Percentiles rank a stretch among this genome's conserved stretches.
phyloP scores from a whole-genome alignment of 2,797 vertebrate genomes.

The Anolis apletophallus region DNA sequence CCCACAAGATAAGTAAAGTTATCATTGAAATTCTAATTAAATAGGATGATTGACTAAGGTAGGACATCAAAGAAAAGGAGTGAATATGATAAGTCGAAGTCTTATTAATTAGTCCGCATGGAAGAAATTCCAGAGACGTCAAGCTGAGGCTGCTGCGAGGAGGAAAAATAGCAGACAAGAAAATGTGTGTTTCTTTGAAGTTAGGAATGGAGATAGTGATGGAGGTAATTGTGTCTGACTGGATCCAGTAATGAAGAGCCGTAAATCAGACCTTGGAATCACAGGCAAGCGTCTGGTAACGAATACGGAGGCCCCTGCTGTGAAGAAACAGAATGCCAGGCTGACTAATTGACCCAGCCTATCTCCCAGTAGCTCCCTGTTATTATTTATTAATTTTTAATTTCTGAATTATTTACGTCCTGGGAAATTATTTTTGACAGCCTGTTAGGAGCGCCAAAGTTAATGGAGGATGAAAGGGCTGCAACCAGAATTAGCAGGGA shows the following conservation, averaged over 20 bases:
- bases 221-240: conserved; percentile 94
- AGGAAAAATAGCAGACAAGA: conserved; percentile 81
- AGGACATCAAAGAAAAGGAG: conserved; percentile 88
- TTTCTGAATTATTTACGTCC: conserved; percentile 96
- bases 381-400: conserved; percentile 99
- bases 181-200: conserved; percentile 92
- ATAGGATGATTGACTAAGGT: conserved; percentile 88
- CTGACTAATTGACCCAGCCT: conserved; percentile 93
- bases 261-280: conserved; percentile 83
- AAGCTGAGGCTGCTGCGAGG: conserved; percentile 85
- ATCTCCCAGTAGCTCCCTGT: conserved; percentile 90
- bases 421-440: conserved; percentile 87
- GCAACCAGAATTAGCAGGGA: conserved; percentile 81
- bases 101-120: conserved; percentile 88
- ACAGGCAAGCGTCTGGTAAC: conserved; percentile 83
- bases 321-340: conserved; percentile 87
- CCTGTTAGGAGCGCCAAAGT: conserved; percentile 84
- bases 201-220: conserved; percentile 83
- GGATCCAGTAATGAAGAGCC: conserved; percentile 91
- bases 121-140: conserved; percentile 86
- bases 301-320: conserved; percentile 81
- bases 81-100: conserved; percentile 86
- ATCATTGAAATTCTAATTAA: conserved; percentile 88
- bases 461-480: conserved; percentile 89
- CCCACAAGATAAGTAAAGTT: conserved; percentile 86